Conservation (phyloP, 2,113 vertebrate genomes). For the Upupa epops region DNA sequence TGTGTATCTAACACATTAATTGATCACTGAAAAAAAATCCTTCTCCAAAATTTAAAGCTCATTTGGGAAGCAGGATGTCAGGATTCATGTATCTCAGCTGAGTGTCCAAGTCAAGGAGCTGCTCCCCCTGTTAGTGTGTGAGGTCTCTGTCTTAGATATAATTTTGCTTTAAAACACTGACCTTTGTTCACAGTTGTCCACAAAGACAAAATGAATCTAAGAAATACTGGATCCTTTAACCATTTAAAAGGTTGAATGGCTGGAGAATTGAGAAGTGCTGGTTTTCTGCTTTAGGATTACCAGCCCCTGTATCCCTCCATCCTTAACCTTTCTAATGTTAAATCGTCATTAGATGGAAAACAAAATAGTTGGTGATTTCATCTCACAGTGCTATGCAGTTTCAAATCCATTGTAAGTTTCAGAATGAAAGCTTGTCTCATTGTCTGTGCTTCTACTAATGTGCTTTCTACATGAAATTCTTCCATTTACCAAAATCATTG, state of each 20-base stretch:
- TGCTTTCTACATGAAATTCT: neutral
- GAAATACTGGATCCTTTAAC: neutral
- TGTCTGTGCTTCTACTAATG: neutral
- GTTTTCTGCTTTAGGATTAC: neutral
- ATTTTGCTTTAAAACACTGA: neutral
- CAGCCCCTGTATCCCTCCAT: neutral
- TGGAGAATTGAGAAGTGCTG: neutral
- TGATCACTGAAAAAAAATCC: neutral
- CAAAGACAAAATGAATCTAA: neutral
- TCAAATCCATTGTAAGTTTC: neutral
- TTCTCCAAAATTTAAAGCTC: rapidly evolving
- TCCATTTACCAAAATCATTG: neutral
- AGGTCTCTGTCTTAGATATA: neutral
- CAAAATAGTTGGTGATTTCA: neutral
- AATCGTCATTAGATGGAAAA: neutral
- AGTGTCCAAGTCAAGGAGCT: neutral
- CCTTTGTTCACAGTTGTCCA: neutral
- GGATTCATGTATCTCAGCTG: neutral
- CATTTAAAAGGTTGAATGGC: neutral
- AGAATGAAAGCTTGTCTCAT: neutral
- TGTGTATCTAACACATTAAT: neutral
- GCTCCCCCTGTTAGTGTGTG: neutral
- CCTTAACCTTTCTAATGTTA: neutral
- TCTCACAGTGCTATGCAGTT: neutral
- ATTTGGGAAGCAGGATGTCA: neutral